Evolutionary conservation across 2,888 invertebrate genomes (phyloP).

Genomic region (Trichopoda pennipes): DNA sequence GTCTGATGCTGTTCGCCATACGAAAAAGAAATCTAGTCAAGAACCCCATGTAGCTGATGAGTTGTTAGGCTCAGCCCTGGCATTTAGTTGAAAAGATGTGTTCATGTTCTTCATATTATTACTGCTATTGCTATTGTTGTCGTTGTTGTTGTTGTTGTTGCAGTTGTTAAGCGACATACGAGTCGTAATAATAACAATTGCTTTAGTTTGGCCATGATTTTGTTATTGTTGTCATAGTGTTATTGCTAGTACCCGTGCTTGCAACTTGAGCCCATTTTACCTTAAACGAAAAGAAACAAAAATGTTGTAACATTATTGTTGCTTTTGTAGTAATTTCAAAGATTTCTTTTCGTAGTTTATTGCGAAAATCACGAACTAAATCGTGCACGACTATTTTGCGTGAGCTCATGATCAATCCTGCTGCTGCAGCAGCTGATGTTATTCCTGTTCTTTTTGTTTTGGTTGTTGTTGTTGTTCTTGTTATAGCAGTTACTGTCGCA

Average conservation of each 20-base stretch:
- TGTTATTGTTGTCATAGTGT: constrained; percentile 59
- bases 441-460: constrained; percentile 24
- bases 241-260: constrained; percentile 50
- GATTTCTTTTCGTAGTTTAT: constrained; percentile 70
- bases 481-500: constrained; percentile 48
- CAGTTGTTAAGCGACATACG: constrained; percentile 67
- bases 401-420: constrained; percentile 79
- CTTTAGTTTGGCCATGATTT: constrained; percentile 68
- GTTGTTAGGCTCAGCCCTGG: constrained; percentile 56
- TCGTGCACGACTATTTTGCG: constrained; percentile 81
- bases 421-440: constrained; percentile 66
- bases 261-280: constrained; percentile 65
- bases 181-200: constrained; percentile 67
- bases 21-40: constrained; percentile 35
- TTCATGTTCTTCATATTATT: constrained; percentile 40
- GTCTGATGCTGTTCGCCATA: constrained; percentile 35
- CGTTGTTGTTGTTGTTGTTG: constrained; percentile 48
- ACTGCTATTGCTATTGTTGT: constrained; percentile 27
- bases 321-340: constrained; percentile 67
- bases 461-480: neutral
- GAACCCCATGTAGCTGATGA: constrained; percentile 61
- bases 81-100: constrained; percentile 48
- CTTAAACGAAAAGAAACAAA: constrained; percentile 25
- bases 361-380: constrained; percentile 79
- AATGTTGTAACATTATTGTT: constrained; percentile 47